These are phyloP conservation scores for Orbicella faveolata DNA, from an alignment of 64 coral and sea anemone genomes.

Conservation along the genomic window DNA sequence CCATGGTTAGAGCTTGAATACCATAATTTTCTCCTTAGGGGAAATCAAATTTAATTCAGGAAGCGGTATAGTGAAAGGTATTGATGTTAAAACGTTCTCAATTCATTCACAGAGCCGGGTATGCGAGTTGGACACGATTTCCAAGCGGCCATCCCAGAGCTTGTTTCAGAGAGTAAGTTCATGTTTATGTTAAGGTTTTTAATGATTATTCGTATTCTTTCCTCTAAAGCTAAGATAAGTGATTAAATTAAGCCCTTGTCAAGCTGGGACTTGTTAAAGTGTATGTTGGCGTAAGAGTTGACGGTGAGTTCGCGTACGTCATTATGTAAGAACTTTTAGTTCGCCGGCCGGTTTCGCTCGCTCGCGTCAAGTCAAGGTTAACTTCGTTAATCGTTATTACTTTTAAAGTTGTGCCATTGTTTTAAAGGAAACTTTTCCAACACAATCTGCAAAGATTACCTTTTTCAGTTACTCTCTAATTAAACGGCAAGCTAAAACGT, in stretches of 20 bases:
- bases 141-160: slow-evolving; percentile 70
- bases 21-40: neutral
- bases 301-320: too few species aligned
- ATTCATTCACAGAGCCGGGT: slow-evolving; percentile 67
- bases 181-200: neutral
- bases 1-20: slow-evolving; percentile 58
- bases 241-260: neutral
- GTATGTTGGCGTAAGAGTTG: neutral
- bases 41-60: neutral
- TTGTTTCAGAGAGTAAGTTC: slow-evolving; percentile 56
- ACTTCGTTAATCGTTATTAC: neutral
- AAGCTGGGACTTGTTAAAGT: neutral
- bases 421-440: neutral
- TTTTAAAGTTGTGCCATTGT: neutral
- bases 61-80: neutral
- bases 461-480: neutral
- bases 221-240: neutral
- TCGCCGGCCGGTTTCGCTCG: neutral
- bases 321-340: neutral
- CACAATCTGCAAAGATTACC: neutral
- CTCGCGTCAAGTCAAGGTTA: neutral
- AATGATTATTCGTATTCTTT: neutral
- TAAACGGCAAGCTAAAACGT: neutral
- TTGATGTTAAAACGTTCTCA: neutral
- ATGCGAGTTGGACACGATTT: slow-evolving; percentile 82